These are phyloP conservation scores for Diceros bicornis DNA, from an alignment of 2,797 vertebrate species.

Conservation along the genomic window DNA sequence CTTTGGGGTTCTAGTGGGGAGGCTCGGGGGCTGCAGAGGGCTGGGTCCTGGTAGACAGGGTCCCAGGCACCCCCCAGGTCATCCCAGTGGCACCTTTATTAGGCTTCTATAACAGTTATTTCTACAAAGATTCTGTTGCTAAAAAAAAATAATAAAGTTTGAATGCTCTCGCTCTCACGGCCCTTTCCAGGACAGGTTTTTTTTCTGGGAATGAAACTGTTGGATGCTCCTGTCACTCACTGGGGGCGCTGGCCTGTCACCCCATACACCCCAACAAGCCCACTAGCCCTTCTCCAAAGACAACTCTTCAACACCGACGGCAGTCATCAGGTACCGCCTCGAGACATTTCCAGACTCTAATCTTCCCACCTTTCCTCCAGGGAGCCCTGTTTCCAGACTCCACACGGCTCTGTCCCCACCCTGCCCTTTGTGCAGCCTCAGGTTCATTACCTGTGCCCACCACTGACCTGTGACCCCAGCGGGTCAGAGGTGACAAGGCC, in stretches of 20 bases:
- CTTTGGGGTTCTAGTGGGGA: neutral
- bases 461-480: neutral
- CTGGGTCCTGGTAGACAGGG: neutral
- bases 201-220: too few species aligned
- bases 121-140: neutral
- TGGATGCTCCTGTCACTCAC: neutral
- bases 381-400: neutral
- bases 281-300: neutral
- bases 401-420: rapidly evolving
- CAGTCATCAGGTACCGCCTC: rapidly evolving
- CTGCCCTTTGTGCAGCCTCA: neutral
- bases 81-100: neutral
- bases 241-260: neutral
- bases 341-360: neutral
- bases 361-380: neutral
- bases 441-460: neutral
- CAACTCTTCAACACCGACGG: too few species aligned
- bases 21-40: neutral
- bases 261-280: neutral
- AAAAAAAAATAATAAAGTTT: neutral
- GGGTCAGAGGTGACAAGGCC: neutral
- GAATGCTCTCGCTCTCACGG: neutral
- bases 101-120: neutral
- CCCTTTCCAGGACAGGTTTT: too few species aligned
- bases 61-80: too few species aligned